Conservation (phyloP, 2,113 vertebrate genomes). For the Ivindomyrus marchei region DNA sequence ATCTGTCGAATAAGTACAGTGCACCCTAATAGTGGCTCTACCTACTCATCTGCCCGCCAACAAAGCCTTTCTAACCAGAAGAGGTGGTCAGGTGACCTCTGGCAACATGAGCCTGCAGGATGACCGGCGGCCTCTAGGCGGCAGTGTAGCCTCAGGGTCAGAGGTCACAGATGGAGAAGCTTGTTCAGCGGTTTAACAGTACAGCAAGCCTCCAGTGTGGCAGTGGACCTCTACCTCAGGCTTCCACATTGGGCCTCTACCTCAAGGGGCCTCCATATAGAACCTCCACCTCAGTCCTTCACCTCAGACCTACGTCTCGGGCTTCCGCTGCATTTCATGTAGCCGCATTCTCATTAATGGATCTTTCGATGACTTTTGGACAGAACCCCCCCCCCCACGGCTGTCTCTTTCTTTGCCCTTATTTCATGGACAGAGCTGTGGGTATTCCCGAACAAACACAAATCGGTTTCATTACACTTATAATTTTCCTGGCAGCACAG, state of each 20-base stretch:
- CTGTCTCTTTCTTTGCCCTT: neutral
- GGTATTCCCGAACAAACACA: neutral
- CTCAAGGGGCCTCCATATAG: neutral
- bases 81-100: neutral
- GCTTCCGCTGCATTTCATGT: conserved; percentile 33
- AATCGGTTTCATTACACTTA: neutral
- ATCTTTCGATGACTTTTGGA: conserved; percentile 41
- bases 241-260: neutral
- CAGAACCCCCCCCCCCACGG: neutral
- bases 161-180: neutral
- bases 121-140: neutral
- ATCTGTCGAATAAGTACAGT: neutral
- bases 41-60: neutral
- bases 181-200: neutral
- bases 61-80: neutral
- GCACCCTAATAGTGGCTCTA: neutral
- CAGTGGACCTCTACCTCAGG: neutral
- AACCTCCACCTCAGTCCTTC: neutral
- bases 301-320: conserved; percentile 13
- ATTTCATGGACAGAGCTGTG: neutral
- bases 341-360: conserved; percentile 35
- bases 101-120: neutral
- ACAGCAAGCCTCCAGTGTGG: neutral
- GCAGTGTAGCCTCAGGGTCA: neutral
- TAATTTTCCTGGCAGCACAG: neutral